These are phyloP conservation scores for Hydropsyche betteni DNA, from an alignment of 2,888 invertebrate genomes.

Conservation along the genomic window DNA sequence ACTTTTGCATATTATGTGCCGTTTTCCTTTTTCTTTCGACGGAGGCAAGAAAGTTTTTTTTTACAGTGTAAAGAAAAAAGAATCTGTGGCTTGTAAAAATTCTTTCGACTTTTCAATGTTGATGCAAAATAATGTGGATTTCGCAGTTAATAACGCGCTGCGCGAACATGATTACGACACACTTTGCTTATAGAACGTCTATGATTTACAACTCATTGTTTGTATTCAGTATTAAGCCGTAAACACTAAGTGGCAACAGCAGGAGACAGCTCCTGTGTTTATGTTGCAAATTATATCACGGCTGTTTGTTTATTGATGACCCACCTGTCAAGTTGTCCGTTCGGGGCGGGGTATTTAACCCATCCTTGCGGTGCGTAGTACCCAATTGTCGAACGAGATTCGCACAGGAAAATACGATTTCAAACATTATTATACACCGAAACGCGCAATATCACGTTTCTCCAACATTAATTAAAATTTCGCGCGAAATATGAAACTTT, in stretches of 20 bases:
- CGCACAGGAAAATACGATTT: not conserved
- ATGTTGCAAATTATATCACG: constrained; percentile 51
- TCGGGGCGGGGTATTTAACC: constrained; percentile 20
- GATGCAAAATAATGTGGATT: not conserved
- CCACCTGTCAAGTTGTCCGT: constrained; percentile 44
- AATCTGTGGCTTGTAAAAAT: not conserved
- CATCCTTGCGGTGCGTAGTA: not conserved
- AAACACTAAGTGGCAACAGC: constrained; percentile 34
- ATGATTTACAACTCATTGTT: constrained; percentile 28
- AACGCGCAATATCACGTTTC: no score
- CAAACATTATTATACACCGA: no score
- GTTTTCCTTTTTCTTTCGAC: not conserved
- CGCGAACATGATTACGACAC: not conserved
- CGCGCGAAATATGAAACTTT: no score
- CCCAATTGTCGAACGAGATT: not conserved
- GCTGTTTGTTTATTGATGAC: constrained; percentile 54
- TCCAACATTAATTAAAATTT: no score
- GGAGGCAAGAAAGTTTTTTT: not conserved
- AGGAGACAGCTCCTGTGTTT: constrained; percentile 39
- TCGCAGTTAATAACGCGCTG: not conserved
- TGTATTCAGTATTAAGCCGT: constrained; percentile 47
- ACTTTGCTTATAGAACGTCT: constrained; percentile 1
- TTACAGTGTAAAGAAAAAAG: not conserved
- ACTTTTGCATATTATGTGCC: constrained; percentile 21
- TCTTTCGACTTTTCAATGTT: constrained; percentile 14